A percentile compares a stretch with the other conserved stretches of the same genome.
These are phyloP conservation scores for Hymenochirus boettgeri DNA, from an alignment of 2,113 vertebrate species.

Conservation along the genomic window DNA sequence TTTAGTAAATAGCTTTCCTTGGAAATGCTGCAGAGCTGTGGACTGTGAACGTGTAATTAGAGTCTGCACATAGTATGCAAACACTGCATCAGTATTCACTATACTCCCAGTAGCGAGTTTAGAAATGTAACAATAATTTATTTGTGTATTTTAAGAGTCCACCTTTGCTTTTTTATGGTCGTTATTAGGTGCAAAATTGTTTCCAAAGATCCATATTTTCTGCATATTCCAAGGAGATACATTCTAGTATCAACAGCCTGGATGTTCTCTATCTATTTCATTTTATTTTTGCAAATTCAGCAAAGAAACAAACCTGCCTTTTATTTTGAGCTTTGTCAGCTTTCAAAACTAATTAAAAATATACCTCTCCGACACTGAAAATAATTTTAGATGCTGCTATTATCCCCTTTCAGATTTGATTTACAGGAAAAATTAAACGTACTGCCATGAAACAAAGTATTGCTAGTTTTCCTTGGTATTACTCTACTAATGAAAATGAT, in stretches of 20 bases:
- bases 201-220: not conserved
- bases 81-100: not conserved
- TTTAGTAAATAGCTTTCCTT: constrained; percentile 32
- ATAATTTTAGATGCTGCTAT: constrained; percentile 35
- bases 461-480: constrained; percentile 18
- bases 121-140: constrained; percentile 16
- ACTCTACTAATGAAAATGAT: constrained; percentile 15
- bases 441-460: constrained; percentile 29
- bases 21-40: constrained; percentile 32
- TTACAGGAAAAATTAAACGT: constrained; percentile 45
- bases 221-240: not conserved
- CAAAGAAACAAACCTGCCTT: constrained; percentile 47
- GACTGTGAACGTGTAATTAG: not conserved
- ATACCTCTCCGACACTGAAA: constrained; percentile 45
- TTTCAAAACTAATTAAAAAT: constrained; percentile 52
- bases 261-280: constrained; percentile 3
- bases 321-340: constrained; percentile 48
- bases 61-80: constrained; percentile 5
- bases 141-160: not conserved
- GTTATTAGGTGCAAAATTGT: constrained; percentile 2
- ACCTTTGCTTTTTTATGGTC: not conserved
- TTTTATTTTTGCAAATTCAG: constrained; percentile 38
- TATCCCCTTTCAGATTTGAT: constrained; percentile 50
- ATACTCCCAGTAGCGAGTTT: not conserved
- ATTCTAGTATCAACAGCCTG: constrained; percentile 33